phyloP scores from a whole-genome alignment of 2,888 invertebrate genomes.

The Drosophila meridiana region DNA sequence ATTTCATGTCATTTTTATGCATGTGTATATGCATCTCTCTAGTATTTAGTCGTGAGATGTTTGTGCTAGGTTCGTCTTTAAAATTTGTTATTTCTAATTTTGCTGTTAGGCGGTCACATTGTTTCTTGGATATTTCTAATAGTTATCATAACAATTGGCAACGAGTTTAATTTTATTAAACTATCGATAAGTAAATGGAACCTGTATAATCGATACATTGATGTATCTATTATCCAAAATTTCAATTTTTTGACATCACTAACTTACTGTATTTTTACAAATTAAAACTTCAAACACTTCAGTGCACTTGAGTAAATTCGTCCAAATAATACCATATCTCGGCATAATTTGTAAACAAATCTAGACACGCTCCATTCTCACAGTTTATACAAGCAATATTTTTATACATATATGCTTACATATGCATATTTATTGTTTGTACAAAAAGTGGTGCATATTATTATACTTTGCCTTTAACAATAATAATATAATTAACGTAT shows the following conservation, averaged over 20 bases:
- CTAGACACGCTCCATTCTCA: slow-evolving; percentile 2
- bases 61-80: neutral
- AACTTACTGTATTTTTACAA: slow-evolving; percentile 46
- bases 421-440: slow-evolving; percentile 41
- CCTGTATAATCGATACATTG: slow-evolving; percentile 45
- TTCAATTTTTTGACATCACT: slow-evolving; percentile 47
- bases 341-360: slow-evolving; percentile 5
- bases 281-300: slow-evolving; percentile 35
- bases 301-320: slow-evolving; percentile 37
- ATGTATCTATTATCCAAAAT: slow-evolving; percentile 28
- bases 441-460: slow-evolving; percentile 37
- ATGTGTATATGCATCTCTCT: neutral
- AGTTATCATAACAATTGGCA: slow-evolving; percentile 8
- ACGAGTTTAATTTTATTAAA: slow-evolving; percentile 8
- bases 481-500: slow-evolving; percentile 2
- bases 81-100: slow-evolving; percentile 2
- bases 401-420: neutral
- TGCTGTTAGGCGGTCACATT: slow-evolving; percentile 24
- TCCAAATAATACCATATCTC: slow-evolving; percentile 41
- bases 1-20: neutral
- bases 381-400: slow-evolving; percentile 11
- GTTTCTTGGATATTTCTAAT: slow-evolving; percentile 14
- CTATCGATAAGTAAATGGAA: slow-evolving; percentile 24
- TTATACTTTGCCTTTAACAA: slow-evolving; percentile 15
- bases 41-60: neutral